Conservation (phyloP, 2,888 invertebrate genomes). For the Dione juno region DNA sequence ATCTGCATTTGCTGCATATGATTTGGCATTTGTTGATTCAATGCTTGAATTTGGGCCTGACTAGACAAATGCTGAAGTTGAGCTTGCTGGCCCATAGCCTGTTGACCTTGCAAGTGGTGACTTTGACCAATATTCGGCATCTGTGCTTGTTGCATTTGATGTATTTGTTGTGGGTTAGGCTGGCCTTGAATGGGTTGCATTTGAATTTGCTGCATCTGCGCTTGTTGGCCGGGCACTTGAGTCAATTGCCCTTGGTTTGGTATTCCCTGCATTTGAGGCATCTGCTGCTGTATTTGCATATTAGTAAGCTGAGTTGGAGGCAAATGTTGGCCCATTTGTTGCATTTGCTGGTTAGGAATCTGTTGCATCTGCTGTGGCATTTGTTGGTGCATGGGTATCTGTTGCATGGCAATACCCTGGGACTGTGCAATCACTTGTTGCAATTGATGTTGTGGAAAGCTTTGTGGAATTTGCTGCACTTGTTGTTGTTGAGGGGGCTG, state of each 20-base stretch:
- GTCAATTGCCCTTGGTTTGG: conserved; percentile 76
- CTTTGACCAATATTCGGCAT: conserved; percentile 76
- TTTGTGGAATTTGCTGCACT: conserved; percentile 81
- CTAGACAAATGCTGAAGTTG: conserved; percentile 79
- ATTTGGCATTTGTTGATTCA: conserved; percentile 82
- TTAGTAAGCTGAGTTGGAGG: conserved; percentile 77
- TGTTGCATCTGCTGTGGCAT: conserved; percentile 82
- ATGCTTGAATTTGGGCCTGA: conserved; percentile 79
- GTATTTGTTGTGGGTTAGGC: conserved; percentile 77
- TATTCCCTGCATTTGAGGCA: conserved; percentile 79
- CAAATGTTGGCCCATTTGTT: conserved; percentile 78
- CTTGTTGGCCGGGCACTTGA: conserved; percentile 76
- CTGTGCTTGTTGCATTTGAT: conserved; percentile 79
- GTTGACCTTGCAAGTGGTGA: conserved; percentile 78
- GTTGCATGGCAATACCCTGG: conserved; percentile 79
- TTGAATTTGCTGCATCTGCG: conserved; percentile 81
- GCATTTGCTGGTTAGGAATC: conserved; percentile 81
- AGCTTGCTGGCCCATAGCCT: conserved; percentile 76
- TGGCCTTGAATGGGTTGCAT: conserved; percentile 80
- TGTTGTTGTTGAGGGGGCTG: conserved; percentile 75
- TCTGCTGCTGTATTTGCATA: conserved; percentile 81
- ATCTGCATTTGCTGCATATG: conserved; percentile 83
- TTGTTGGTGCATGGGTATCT: conserved; percentile 81
- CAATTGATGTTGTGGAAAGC: conserved; percentile 80
- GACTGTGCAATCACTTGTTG: conserved; percentile 80